These are phyloP conservation scores for Andrena camellia DNA, from an alignment of 2,888 invertebrate genomes.

Conservation along the genomic window DNA sequence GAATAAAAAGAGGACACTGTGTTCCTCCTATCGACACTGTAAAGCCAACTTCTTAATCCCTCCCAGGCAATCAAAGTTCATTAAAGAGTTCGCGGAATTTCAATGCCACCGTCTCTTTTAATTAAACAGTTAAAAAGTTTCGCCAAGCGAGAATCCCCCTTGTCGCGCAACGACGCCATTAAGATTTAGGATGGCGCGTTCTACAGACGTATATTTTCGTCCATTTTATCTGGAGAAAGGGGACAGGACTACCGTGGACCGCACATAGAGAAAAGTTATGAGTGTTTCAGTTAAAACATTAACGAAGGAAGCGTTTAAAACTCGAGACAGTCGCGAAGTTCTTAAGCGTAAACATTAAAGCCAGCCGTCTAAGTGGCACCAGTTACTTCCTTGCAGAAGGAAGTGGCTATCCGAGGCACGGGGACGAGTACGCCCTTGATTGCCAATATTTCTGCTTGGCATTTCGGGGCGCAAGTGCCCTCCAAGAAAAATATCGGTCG, in stretches of 20 bases:
- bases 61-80: slow-evolving; percentile 15
- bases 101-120: slow-evolving; percentile 21
- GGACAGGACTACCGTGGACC: slow-evolving; percentile 29
- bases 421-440: slow-evolving; percentile 61
- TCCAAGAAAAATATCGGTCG: slow-evolving; percentile 56
- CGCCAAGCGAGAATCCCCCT: slow-evolving; percentile 12
- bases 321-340: slow-evolving; percentile 71
- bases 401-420: slow-evolving; percentile 58
- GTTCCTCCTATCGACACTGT: not conserved
- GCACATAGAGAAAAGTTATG: slow-evolving; percentile 72
- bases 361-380: slow-evolving; percentile 76
- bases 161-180: slow-evolving; percentile 47
- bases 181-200: slow-evolving; percentile 49
- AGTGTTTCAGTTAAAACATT: slow-evolving; percentile 76
- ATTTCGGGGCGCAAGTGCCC: slow-evolving; percentile 40
- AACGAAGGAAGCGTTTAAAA: slow-evolving; percentile 77
- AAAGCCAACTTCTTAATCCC: slow-evolving; percentile 23
- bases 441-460: slow-evolving; percentile 59
- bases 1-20: slow-evolving; percentile 4
- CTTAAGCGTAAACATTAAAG: slow-evolving; percentile 79
- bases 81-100: slow-evolving; percentile 23
- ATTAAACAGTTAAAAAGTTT: slow-evolving; percentile 44
- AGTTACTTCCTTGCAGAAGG: slow-evolving; percentile 69
- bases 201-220: slow-evolving; percentile 60
- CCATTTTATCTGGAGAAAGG: slow-evolving; percentile 37